Percentiles rank a stretch among this genome's conserved stretches.
phyloP scores from a whole-genome alignment of 53 echinoderm and acorn worm species.

The Echinometra lucunter region DNA sequence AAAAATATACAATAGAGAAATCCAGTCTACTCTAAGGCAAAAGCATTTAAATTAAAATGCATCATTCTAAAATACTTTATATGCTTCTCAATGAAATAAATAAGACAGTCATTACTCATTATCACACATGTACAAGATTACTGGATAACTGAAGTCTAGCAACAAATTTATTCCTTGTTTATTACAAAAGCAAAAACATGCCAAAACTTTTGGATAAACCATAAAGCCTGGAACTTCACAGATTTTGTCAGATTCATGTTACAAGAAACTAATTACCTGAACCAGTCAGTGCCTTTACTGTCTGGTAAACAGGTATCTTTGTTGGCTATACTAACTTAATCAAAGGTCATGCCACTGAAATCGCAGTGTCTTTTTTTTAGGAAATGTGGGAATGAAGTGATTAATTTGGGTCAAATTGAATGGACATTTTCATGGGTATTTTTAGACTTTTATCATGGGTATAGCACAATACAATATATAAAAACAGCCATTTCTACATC shows the following conservation, averaged over 20 bases:
- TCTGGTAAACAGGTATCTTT: too few relatives aligned
- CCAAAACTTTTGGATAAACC: background rate
- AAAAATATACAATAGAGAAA: slow-evolving; percentile 52
- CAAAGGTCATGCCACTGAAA: too few relatives aligned
- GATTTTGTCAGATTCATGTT: too few relatives aligned
- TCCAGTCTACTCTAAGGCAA: background rate
- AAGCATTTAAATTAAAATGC: background rate
- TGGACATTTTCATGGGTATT: background rate
- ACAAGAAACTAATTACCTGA: too few relatives aligned
- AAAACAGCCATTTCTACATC: background rate
- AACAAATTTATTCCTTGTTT: background rate
- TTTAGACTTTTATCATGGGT: background rate
- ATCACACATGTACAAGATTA: background rate
- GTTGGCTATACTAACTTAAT: too few relatives aligned
- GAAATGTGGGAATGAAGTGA: background rate
- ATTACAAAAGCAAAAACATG: too few relatives aligned
- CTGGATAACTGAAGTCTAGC: background rate
- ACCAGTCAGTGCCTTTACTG: background rate
- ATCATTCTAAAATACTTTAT: background rate
- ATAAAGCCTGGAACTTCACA: background rate
- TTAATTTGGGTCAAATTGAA: background rate
- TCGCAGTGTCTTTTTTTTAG: too few relatives aligned
- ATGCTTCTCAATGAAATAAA: background rate
- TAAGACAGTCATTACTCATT: background rate
- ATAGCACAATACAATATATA: background rate